These are phyloP conservation scores for Falco naumanni DNA, from an alignment of 2,797 vertebrate genomes.

Conservation along the genomic window DNA sequence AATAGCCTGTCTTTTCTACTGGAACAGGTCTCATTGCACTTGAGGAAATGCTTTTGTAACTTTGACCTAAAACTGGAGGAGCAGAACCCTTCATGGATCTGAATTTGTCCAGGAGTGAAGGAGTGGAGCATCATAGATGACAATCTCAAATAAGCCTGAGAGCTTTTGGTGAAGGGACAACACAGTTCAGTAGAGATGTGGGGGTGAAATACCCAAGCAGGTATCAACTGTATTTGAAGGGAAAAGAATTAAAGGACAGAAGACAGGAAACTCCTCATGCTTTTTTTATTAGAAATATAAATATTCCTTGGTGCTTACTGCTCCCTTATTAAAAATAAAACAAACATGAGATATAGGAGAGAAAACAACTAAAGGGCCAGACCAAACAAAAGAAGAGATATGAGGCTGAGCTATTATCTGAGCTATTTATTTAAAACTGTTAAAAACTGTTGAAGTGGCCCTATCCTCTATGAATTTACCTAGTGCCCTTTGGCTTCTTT, in stretches of 20 bases:
- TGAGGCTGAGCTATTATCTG: neutral
- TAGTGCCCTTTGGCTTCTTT: neutral
- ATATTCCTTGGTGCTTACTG: neutral
- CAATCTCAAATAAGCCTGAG: neutral
- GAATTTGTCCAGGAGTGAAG: neutral
- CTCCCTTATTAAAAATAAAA: neutral
- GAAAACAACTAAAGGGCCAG: neutral
- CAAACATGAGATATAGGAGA: neutral
- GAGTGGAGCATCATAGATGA: neutral
- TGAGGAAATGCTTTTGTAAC: neutral
- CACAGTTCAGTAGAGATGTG: neutral
- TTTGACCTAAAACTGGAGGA: neutral
- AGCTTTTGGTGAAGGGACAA: neutral
- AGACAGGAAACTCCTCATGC: neutral
- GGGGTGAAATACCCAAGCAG: neutral
- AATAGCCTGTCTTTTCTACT: neutral
- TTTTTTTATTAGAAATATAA: neutral
- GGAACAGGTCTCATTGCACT: neutral
- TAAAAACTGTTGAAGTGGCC: neutral
- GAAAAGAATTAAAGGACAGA: neutral
- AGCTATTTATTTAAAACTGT: too few species aligned
- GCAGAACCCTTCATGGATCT: neutral
- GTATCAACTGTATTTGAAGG: neutral
- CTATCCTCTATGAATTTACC: neutral
- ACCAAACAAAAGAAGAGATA: neutral